These are phyloP conservation scores for Rhysida immarginata DNA, from an alignment of 1,140 invertebrate genomes.

Conservation along the genomic window DNA sequence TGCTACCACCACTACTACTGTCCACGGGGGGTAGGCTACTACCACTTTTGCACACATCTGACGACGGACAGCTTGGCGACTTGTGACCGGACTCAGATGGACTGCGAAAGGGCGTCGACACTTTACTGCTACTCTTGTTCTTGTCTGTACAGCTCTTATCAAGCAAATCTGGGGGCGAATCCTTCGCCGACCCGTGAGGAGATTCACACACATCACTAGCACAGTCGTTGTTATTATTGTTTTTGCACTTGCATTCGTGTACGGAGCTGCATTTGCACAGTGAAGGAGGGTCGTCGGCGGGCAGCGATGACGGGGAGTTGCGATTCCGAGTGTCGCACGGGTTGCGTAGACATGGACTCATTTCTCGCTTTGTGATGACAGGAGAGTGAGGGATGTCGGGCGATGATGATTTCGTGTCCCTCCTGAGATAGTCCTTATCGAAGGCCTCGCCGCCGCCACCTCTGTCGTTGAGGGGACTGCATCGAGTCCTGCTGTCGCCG, in stretches of 20 bases:
- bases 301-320: no score
- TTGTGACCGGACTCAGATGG: conserved; percentile 15
- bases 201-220: no score
- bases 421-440: no score
- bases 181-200: no score
- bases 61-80: conserved; percentile 15
- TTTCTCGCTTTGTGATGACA: no score
- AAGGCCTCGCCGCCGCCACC: neutral
- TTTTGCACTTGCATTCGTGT: no score
- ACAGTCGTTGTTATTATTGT: no score
- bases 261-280: no score
- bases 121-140: conserved; percentile 14
- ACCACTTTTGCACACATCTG: conserved; percentile 15
- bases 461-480: neutral
- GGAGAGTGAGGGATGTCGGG: neutral
- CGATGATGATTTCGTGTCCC: neutral
- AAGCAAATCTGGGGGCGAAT: conserved; percentile 10
- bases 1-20: neutral
- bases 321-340: no score
- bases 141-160: neutral
- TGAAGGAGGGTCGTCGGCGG: no score
- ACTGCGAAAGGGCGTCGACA: no score
- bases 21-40: conserved; percentile 11
- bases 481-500: neutral
- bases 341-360: no score